Evolutionary conservation across 2,113 vertebrate species (phyloP).

Genomic region (Sardina pilchardus): DNA sequence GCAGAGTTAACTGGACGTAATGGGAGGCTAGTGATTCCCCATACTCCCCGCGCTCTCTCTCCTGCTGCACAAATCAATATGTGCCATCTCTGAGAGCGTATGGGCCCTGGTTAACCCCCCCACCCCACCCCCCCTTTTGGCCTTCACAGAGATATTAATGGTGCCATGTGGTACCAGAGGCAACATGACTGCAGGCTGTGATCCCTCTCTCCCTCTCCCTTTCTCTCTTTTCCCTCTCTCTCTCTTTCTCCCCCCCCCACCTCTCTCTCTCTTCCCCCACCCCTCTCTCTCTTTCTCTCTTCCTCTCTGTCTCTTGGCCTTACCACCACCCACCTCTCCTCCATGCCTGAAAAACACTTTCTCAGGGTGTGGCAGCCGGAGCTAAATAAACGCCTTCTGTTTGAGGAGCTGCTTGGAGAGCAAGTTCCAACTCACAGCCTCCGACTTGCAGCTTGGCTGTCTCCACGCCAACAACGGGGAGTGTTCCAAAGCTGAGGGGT

Average conservation of each 20-base stretch:
- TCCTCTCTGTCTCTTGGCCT: slow-evolving; percentile 39
- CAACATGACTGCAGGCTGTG: slow-evolving; percentile 45
- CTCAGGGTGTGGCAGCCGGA: slow-evolving; percentile 74
- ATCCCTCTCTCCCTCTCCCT: slow-evolving; percentile 40
- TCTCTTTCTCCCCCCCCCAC: too few species aligned
- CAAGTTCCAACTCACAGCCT: slow-evolving; percentile 77
- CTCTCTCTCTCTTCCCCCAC: neutral
- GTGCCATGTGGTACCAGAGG: slow-evolving; percentile 34
- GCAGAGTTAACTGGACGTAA: neutral
- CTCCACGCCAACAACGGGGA: slow-evolving; percentile 65
- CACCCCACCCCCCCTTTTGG: neutral
- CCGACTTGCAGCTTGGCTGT: slow-evolving; percentile 60
- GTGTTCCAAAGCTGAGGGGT: slow-evolving; percentile 53
- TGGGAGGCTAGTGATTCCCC: slow-evolving; percentile 20
- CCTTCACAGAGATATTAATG: slow-evolving; percentile 51
- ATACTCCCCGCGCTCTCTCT: slow-evolving; percentile 13
- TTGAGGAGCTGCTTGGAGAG: slow-evolving; percentile 56
- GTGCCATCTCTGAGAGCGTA: slow-evolving; percentile 20
- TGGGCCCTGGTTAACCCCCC: neutral
- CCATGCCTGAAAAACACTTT: slow-evolving; percentile 70
- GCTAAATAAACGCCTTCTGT: slow-evolving; percentile 73
- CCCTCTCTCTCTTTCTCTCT: neutral
- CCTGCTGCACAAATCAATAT: slow-evolving; percentile 33
- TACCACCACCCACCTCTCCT: slow-evolving; percentile 47
- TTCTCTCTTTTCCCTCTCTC: slow-evolving; percentile 41